phyloP scores from a whole-genome alignment of 2,797 vertebrate species.

The Gymnodraco acuticeps region DNA sequence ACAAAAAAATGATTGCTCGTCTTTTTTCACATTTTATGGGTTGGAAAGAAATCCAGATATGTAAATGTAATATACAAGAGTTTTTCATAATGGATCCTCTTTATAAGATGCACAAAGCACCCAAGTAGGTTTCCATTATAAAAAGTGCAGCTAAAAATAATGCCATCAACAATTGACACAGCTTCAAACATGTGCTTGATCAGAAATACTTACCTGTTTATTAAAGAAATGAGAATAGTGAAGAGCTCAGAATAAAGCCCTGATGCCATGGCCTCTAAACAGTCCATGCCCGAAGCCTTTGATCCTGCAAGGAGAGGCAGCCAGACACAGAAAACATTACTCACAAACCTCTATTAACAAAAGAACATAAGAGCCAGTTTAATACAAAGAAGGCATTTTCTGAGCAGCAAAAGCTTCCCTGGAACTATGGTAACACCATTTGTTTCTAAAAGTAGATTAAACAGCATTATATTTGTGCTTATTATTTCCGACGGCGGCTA shows the following conservation, averaged over 20 bases:
- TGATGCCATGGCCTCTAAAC: slow-evolving; percentile 92
- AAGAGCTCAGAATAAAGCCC: slow-evolving; percentile 95
- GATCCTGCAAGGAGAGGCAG: slow-evolving; percentile 80
- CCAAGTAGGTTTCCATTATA: background rate
- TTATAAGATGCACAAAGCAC: background rate
- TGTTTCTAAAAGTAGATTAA: slow-evolving; percentile 31
- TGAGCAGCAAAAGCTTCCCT: slow-evolving; percentile 4
- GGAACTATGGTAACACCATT: slow-evolving; percentile 14
- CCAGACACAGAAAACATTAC: slow-evolving; percentile 35
- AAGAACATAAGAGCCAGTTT: background rate
- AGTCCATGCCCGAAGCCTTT: slow-evolving; percentile 92
- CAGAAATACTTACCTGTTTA: slow-evolving; percentile 88
- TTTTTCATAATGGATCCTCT: no score
- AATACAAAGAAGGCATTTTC: slow-evolving; percentile 17
- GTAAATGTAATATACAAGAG: no score
- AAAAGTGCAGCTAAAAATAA: background rate
- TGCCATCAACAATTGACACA: slow-evolving; percentile 3
- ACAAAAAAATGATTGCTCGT: no score
- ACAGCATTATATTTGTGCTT: slow-evolving; percentile 12
- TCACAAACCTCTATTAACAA: slow-evolving; percentile 16
- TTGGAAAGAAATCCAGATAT: no score
- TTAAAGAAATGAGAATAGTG: slow-evolving; percentile 91
- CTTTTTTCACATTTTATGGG: no score
- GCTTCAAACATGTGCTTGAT: background rate
- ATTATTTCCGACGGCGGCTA: slow-evolving; percentile 31